Percentiles rank a stretch among this genome's conserved stretches.
Conservation (phyloP, 2,888 invertebrate genomes). For the Lasioglossum marginatum region DNA sequence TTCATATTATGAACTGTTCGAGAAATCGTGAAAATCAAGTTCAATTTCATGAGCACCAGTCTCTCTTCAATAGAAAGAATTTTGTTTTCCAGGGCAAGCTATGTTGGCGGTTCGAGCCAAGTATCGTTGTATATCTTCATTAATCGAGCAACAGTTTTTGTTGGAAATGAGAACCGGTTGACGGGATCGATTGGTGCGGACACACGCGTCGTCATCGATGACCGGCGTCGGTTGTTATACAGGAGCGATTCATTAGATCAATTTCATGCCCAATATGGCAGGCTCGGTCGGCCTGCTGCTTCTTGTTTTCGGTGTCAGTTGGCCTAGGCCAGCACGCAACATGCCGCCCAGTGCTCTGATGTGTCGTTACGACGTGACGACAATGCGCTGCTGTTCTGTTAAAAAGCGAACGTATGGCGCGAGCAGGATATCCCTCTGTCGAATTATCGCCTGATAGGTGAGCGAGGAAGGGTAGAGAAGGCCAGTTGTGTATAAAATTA, state of each 20-base stretch:
- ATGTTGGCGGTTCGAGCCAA: background rate
- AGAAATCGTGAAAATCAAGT: background rate
- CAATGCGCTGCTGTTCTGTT: conserved; percentile 48
- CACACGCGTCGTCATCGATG: conserved; percentile 54
- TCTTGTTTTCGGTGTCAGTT: conserved; percentile 74
- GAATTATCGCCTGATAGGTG: conserved; percentile 45
- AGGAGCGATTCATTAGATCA: conserved; percentile 66
- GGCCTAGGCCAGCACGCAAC: conserved; percentile 64
- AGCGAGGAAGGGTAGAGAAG: conserved; percentile 32
- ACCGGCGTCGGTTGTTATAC: conserved; percentile 32
- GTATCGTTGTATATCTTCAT: conserved; percentile 57
- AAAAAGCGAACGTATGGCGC: conserved; percentile 47
- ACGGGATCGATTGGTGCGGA: conserved; percentile 56
- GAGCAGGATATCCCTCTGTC: conserved; percentile 10
- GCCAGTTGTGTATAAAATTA: conserved; percentile 31
- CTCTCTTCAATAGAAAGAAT: background rate
- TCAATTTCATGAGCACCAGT: background rate
- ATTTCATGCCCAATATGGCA: conserved; percentile 70
- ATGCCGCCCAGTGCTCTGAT: conserved; percentile 50
- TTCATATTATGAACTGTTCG: background rate
- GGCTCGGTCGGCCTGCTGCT: conserved; percentile 63
- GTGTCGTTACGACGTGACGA: conserved; percentile 51
- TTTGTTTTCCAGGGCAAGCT: background rate
- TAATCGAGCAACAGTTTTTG: conserved; percentile 50
- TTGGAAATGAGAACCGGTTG: conserved; percentile 58